Conservation (phyloP, 2,888 invertebrate species). For the Philhelius pedissequus region DNA sequence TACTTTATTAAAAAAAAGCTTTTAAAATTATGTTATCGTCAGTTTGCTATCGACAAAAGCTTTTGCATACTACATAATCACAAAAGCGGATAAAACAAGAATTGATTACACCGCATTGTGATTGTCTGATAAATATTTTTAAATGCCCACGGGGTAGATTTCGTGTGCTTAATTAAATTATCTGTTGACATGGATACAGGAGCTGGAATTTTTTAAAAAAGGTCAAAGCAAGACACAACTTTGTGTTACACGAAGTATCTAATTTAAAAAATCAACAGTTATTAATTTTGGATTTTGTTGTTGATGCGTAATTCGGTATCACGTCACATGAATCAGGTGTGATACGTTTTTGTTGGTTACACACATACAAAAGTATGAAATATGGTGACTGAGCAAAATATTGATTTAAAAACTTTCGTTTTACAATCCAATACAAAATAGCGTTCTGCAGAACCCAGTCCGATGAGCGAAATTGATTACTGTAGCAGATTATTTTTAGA, state of each 20-base stretch:
- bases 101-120: not conserved
- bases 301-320: not conserved
- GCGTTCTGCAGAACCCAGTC: no score
- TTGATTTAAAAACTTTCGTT: no score
- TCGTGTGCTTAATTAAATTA: constrained; percentile 4
- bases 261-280: not conserved
- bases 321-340: not conserved
- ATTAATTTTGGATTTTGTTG: not conserved
- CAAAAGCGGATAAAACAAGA: constrained; percentile 1
- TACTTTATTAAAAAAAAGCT: not conserved
- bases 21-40: not conserved
- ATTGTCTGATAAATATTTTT: not conserved
- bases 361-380: not conserved
- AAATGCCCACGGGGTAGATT: not conserved
- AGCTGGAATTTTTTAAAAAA: not conserved
- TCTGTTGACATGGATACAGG: not conserved
- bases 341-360: not conserved
- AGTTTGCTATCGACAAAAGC: not conserved
- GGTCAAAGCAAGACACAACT: no score
- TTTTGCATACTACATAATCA: not conserved
- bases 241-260: not conserved
- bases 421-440: no score
- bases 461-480: no score
- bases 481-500: no score
- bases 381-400: no score